Conservation (phyloP, 2,888 invertebrate genomes). For the Pheosia gnoma region DNA sequence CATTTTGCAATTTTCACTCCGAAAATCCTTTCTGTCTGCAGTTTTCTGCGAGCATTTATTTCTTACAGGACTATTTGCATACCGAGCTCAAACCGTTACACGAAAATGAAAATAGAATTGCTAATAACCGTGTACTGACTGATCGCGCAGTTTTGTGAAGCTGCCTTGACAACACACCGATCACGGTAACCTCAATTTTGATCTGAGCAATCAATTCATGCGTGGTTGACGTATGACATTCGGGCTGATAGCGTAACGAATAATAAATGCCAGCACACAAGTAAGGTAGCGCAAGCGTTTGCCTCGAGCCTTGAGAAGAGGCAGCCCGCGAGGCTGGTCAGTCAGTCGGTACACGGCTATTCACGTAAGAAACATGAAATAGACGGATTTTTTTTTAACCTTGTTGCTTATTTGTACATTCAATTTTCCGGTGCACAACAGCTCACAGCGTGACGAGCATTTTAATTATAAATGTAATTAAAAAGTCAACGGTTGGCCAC, state of each 20-base stretch:
- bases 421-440: conserved; percentile 43
- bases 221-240: no score
- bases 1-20: neutral
- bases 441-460: conserved; percentile 46
- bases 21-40: neutral
- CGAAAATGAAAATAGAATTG: conserved; percentile 34
- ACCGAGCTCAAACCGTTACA: conserved; percentile 8
- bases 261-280: no score
- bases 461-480: conserved; percentile 69
- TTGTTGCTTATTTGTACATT: conserved; percentile 44
- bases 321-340: no score
- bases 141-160: no score
- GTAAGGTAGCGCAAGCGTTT: no score
- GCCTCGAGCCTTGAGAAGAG: no score
- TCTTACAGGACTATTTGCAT: conserved; percentile 3
- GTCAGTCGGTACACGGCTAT: conserved; percentile 5
- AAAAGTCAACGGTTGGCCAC: conserved; percentile 43
- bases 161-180: no score
- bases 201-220: no score
- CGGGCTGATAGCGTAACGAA: no score
- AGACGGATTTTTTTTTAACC: conserved; percentile 20
- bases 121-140: no score
- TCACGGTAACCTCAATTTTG: no score
- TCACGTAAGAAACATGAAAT: conserved; percentile 30
- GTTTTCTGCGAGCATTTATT: neutral